Percentiles rank a stretch among this genome's conserved stretches.
Conservation (phyloP, 2,113 vertebrate species). For the Mustelus asterias region DNA sequence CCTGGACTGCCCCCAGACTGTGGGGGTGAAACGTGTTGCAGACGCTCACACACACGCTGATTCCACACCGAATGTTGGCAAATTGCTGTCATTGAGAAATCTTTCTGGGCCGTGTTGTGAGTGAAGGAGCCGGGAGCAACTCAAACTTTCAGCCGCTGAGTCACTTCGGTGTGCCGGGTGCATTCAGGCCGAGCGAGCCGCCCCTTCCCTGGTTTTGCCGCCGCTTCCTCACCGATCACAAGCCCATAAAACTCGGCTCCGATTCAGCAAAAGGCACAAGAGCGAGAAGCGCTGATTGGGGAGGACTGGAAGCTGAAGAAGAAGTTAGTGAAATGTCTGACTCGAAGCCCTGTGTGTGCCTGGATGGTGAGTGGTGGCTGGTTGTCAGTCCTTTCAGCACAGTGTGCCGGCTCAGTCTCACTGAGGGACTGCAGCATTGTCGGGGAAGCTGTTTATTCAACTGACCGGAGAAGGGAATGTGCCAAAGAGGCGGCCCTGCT, state of each 20-base stretch:
- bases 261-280: neutral
- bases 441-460: neutral
- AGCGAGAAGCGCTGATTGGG: neutral
- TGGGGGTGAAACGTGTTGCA: neutral
- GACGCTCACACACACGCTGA: neutral
- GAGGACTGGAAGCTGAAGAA: neutral
- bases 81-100: neutral
- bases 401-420: neutral
- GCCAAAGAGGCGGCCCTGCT: neutral
- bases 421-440: neutral
- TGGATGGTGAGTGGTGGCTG: conserved; percentile 15
- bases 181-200: neutral
- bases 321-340: neutral
- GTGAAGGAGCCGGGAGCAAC: neutral
- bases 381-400: neutral
- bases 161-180: neutral
- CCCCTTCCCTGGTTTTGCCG: neutral
- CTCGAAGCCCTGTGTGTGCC: neutral
- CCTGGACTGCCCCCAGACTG: neutral
- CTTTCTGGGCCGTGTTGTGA: neutral
- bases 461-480: neutral
- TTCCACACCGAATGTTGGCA: neutral
- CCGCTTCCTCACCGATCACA: neutral
- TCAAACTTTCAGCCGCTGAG: neutral
- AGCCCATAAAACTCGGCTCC: neutral